Evolutionary conservation across 2,113 vertebrate species (phyloP), one percentile per base, ranked within the genome.

Genomic region (Mirza zaza): DNA sequence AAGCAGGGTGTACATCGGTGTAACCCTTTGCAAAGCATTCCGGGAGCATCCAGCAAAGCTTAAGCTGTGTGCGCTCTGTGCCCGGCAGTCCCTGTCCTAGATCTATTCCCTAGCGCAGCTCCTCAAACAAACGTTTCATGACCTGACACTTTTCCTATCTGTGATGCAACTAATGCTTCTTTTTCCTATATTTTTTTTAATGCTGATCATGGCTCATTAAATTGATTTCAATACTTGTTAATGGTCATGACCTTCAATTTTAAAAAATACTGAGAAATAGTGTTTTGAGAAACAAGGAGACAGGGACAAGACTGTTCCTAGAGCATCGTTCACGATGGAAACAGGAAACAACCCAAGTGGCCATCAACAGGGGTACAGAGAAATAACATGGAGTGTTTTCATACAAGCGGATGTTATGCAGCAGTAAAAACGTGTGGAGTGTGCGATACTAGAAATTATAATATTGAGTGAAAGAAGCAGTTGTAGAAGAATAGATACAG

Each of bases 361-460:
- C 68, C 18, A 6, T 23, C 14, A 32, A 4, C 29, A 71, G 39
- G 32, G 39, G 34, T 25, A 1, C 2, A 34, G 61, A 8, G 13
- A 36, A 2, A 8, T 2, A 27, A 4, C 0, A 0, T 50, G 5
- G 1, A 18, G 71, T 5, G 39, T 25, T 8, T 32, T 29, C 65
- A 8, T 6, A 20, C 7, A 8, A 50, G 34, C 42, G 55, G 45
- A 8, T 2, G 4, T 32, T 23, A 27, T 10, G 29, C 25, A n/a
- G 0, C 1, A 1, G 34, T 7, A 55, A 88, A 73, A 59, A 59
- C 34, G 36, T 23, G 9, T 3, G 25, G 67, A 4, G 50, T 3
- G 68, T 6, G 8, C 4, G 11, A 5, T 1, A 5, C 25, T n/a
- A 34, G 3, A 39, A 42, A 59, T 75, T 29, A 6, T 11, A 27